phyloP scores from a whole-genome alignment of 2,113 vertebrate species.

The Diadophis punctatus region DNA sequence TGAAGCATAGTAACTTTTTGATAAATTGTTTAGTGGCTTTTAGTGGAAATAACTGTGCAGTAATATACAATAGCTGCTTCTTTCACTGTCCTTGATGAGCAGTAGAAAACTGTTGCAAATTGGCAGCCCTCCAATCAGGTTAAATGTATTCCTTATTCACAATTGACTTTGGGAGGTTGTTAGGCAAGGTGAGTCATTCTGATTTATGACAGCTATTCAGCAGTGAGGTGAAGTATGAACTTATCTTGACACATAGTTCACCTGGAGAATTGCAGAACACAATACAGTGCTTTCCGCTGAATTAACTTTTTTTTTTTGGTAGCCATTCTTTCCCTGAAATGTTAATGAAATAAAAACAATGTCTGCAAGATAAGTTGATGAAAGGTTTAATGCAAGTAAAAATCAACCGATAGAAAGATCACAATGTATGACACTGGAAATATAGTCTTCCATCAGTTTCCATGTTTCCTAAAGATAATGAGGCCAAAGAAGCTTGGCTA shows the following conservation, averaged over 20 bases:
- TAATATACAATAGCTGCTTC: conserved; percentile 46
- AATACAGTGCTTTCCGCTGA: neutral
- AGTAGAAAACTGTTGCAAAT: conserved; percentile 36
- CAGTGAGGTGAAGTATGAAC: conserved; percentile 12
- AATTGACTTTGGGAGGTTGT: conserved; percentile 24
- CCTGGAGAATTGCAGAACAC: neutral
- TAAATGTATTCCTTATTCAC: conserved; percentile 41
- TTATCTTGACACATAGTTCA: conserved; percentile 44
- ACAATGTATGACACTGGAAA: neutral
- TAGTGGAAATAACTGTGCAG: conserved; percentile 17
- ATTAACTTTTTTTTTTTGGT: neutral
- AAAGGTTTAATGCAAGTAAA: neutral
- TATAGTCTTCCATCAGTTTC: neutral
- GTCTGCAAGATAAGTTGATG: neutral
- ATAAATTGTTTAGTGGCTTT: conserved; percentile 49
- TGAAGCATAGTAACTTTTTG: conserved; percentile 42
- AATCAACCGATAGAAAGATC: neutral
- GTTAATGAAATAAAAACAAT: neutral
- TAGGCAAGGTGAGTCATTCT: conserved; percentile 10
- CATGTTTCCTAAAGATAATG: neutral
- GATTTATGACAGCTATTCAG: conserved; percentile 44
- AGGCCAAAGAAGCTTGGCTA: neutral
- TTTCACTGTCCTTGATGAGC: neutral
- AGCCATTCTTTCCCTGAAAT: neutral
- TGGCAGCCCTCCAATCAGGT: conserved; percentile 41